Evolutionary conservation across 1,140 invertebrate genomes (phyloP), one percentile per base, ranked within the genome.

Genomic region (Littorina saxatilis): DNA sequence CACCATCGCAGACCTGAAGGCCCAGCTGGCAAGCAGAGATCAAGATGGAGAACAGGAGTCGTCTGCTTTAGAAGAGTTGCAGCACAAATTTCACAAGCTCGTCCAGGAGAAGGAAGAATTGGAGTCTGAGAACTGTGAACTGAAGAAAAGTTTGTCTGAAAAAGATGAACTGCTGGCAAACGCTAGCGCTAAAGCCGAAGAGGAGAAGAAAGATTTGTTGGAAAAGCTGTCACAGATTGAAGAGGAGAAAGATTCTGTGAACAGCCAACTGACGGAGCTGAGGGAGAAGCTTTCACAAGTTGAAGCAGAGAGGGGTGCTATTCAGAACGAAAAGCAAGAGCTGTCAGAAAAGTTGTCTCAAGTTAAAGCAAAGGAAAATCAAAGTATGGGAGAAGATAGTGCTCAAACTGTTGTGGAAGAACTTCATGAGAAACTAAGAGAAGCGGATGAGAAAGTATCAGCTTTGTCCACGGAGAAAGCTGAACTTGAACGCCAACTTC

Each of bases 101-200:
- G 75, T 47, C 4, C 80, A 78, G 39, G 79, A 80, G 29, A 83
- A 81, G 27, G 78, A 85, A 39, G 61, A 79, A 32, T 68, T 79
- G 40, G 32, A 15, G 5, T 50, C 70, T 23, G 66, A 76, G 39
- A 83, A 84, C 40, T 40, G 83, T 63, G 79, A 81, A 35, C 50
- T 87, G 39, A 52, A 76, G 58, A 83, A 75, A 43, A 72, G 58
- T 17, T 32, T 74, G 39, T 29, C 37, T 2, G 40, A 63, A 40
- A 78, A 74, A 20, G 78, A 52, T 7, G 23, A 20, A 37, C n/a
- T 39, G 32, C 39, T 83, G 29, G 23, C 32, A 13, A 58, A 43
- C 0, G 32, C 20, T 11, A 72, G 27, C 37, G 23, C 29, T 23
- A 23, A 7, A 20, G 61, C 47, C 29, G 73, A 76, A 27, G 32